These are phyloP conservation scores for Drosophila persimilis DNA, from an alignment of 1,140 invertebrate genomes.

Conservation along the genomic window DNA sequence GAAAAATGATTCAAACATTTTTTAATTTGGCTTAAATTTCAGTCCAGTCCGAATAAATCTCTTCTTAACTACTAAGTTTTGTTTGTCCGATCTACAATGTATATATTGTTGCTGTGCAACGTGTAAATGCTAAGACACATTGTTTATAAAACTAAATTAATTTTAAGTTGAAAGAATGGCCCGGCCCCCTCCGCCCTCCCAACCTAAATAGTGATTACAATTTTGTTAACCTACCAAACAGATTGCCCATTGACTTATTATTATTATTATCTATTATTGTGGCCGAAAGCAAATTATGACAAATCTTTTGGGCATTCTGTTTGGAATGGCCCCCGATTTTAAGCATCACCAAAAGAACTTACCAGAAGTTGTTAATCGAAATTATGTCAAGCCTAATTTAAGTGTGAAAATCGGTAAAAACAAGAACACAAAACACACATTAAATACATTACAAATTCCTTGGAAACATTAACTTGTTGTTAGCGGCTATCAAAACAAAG, in stretches of 20 bases:
- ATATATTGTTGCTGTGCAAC: slow-evolving; percentile 75
- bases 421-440: slow-evolving; percentile 16
- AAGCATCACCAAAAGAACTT: slow-evolving; percentile 25
- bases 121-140: slow-evolving; percentile 59
- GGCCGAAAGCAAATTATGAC: slow-evolving; percentile 32
- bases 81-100: slow-evolving; percentile 70
- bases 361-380: slow-evolving; percentile 25
- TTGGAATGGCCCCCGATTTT: slow-evolving; percentile 48
- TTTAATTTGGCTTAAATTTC: slow-evolving; percentile 43
- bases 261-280: not conserved
- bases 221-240: not conserved
- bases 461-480: slow-evolving; percentile 58
- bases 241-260: slow-evolving; percentile 9
- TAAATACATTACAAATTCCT: slow-evolving; percentile 40
- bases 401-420: slow-evolving; percentile 54
- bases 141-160: slow-evolving; percentile 55
- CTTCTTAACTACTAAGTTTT: slow-evolving; percentile 63
- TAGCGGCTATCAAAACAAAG: slow-evolving; percentile 34
- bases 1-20: not conserved
- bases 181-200: not conserved
- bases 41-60: slow-evolving; percentile 63
- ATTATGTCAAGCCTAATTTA: slow-evolving; percentile 38
- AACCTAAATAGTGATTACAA: not conserved
- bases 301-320: slow-evolving; percentile 30
- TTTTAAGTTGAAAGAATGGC: slow-evolving; percentile 48